Conservation (phyloP, 2,888 invertebrate genomes). For the Noctua pronuba region DNA sequence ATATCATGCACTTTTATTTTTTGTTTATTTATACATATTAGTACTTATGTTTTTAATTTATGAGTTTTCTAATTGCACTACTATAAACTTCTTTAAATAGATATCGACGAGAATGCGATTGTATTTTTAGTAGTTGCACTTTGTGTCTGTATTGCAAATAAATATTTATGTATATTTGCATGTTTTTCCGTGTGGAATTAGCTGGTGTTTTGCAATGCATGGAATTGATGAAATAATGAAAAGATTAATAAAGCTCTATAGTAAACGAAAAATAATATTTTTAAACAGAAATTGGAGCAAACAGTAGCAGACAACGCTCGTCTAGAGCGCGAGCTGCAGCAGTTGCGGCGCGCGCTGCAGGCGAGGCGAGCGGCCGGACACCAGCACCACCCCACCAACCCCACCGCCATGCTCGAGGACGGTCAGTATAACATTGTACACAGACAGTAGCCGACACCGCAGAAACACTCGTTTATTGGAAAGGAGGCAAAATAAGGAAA, state of each 20-base stretch:
- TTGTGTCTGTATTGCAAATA: not conserved
- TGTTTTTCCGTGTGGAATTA: not conserved
- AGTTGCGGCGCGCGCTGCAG: conserved; percentile 95
- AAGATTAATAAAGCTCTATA: not conserved
- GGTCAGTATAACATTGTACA: conserved; percentile 72
- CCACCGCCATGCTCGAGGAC: conserved; percentile 93
- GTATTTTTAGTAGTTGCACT: not conserved
- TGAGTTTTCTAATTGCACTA: conserved; percentile 27
- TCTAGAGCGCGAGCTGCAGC: conserved; percentile 96
- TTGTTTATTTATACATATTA: conserved; percentile 69
- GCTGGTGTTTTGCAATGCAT: not conserved
- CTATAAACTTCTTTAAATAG: not conserved
- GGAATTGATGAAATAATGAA: not conserved
- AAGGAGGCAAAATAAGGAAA: too few relatives aligned
- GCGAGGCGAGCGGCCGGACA: conserved; percentile 91
- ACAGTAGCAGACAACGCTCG: conserved; percentile 97
- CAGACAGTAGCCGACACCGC: too few relatives aligned
- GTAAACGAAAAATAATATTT: not conserved
- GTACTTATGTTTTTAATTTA: conserved; percentile 16
- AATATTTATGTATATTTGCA: conserved; percentile 27
- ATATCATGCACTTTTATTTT: conserved; percentile 88
- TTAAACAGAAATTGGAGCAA: conserved; percentile 95
- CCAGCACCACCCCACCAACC: conserved; percentile 65
- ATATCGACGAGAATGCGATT: not conserved
- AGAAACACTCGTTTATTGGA: too few relatives aligned